phyloP scores from a whole-genome alignment of 2,113 vertebrate species.

The Balaeniceps rex region DNA sequence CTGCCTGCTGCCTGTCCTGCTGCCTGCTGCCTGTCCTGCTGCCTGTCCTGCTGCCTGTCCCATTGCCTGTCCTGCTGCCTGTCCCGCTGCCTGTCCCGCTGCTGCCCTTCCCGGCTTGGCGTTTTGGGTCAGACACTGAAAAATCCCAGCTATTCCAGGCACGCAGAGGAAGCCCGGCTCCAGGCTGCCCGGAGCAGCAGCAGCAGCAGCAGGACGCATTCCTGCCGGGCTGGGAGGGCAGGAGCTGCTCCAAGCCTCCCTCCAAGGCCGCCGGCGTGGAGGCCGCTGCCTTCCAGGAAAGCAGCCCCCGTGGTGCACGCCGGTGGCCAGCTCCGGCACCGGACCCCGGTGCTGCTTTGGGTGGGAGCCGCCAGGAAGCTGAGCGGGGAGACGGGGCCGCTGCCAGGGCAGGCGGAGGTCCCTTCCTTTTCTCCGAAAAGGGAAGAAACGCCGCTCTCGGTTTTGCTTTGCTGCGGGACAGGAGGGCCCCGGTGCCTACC shows the following conservation, averaged over 20 bases:
- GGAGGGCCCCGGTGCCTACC: accelerated
- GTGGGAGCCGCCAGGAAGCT: background rate
- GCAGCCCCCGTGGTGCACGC: background rate
- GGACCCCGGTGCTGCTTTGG: background rate
- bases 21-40: background rate
- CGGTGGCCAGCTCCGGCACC: background rate
- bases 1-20: background rate
- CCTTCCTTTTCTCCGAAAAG: background rate
- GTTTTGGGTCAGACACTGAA: background rate
- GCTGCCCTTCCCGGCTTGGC: background rate
- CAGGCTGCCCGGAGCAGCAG: background rate
- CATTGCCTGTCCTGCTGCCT: background rate
- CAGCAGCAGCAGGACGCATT: background rate
- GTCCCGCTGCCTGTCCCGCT: background rate
- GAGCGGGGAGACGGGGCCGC: background rate
- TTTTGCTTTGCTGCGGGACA: accelerated
- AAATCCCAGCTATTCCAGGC: background rate
- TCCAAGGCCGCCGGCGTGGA: background rate
- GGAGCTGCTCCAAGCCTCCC: background rate
- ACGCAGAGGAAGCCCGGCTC: background rate
- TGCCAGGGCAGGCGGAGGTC: background rate
- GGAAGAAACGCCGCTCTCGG: background rate
- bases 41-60: background rate
- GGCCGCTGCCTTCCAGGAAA: background rate
- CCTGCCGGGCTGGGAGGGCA: background rate